Evolutionary conservation across 2,888 invertebrate species (phyloP).

Genomic region (Idaea dimidiata): DNA sequence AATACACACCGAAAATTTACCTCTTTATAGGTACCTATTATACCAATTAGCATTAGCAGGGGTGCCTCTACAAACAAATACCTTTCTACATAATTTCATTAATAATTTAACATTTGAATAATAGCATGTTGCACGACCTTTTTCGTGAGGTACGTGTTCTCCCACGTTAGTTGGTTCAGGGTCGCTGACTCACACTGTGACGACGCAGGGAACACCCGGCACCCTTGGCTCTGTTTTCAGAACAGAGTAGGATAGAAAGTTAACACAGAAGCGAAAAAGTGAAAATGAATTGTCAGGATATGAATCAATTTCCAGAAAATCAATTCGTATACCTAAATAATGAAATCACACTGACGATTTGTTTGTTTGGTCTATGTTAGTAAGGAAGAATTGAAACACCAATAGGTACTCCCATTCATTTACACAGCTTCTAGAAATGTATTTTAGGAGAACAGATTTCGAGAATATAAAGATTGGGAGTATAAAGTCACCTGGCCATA

Average conservation of each 20-base stretch:
- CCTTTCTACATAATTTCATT: conserved; percentile 14
- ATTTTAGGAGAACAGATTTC: neutral
- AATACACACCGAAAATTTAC: too few species aligned
- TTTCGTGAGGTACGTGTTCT: conserved; percentile 40
- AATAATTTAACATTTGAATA: conserved; percentile 34
- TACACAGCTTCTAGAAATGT: too few species aligned
- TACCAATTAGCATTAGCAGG: too few species aligned
- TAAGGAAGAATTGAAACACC: neutral
- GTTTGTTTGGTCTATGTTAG: neutral
- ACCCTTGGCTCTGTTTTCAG: conserved; percentile 47
- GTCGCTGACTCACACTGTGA: conserved; percentile 56
- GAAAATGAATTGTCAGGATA: neutral
- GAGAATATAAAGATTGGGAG: neutral
- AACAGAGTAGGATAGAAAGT: neutral
- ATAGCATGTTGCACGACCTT: conserved; percentile 42
- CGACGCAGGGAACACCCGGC: conserved; percentile 68
- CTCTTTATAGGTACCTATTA: too few species aligned
- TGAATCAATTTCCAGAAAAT: neutral
- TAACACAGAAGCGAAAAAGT: neutral
- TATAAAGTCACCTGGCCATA: neutral
- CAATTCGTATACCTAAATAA: neutral
- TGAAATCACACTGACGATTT: neutral
- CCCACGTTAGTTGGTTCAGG: conserved; percentile 62
- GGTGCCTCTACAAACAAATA: neutral
- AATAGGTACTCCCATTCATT: neutral